phyloP scores from a whole-genome alignment of 53 echinoderm and acorn worm species.

The Luidia sarsii region DNA sequence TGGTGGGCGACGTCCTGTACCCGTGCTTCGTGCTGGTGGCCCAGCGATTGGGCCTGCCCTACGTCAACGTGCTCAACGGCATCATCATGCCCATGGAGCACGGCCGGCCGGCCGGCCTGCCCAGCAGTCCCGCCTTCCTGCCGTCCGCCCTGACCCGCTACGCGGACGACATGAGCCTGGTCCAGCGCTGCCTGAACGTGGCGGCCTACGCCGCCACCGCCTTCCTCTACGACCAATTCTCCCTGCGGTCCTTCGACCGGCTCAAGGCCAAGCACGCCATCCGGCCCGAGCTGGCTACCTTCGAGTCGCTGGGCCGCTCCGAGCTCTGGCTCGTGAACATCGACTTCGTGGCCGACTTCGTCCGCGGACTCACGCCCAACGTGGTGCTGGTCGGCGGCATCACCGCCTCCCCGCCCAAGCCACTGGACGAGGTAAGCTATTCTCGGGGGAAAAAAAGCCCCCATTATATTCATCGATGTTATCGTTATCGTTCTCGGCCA shows the following conservation, averaged over 20 bases:
- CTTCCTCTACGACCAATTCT: constrained; percentile 42
- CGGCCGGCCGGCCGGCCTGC: constrained; percentile 39
- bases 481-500: too few relatives aligned
- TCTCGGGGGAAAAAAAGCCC: too few relatives aligned
- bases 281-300: constrained; percentile 47
- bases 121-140: constrained; percentile 57
- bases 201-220: constrained; percentile 42
- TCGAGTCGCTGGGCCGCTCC: constrained; percentile 43
- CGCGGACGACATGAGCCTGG: constrained; percentile 74
- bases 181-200: constrained; percentile 65
- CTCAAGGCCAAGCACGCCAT: constrained; percentile 57
- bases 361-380: constrained; percentile 73
- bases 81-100: constrained; percentile 49
- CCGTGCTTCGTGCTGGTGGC: constrained; percentile 65
- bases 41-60: constrained; percentile 47
- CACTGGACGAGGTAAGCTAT: constrained; percentile 69
- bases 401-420: constrained; percentile 50
- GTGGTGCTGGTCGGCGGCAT: constrained; percentile 75
- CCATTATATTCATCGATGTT: too few relatives aligned
- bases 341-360: constrained; percentile 69
- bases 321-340: constrained; percentile 79
- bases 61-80: constrained; percentile 54
- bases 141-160: constrained; percentile 54
- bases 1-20: constrained; percentile 64
- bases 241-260: constrained; percentile 52